Conservation (phyloP, 2,797 vertebrate genomes). For the Alcedo atthis region DNA sequence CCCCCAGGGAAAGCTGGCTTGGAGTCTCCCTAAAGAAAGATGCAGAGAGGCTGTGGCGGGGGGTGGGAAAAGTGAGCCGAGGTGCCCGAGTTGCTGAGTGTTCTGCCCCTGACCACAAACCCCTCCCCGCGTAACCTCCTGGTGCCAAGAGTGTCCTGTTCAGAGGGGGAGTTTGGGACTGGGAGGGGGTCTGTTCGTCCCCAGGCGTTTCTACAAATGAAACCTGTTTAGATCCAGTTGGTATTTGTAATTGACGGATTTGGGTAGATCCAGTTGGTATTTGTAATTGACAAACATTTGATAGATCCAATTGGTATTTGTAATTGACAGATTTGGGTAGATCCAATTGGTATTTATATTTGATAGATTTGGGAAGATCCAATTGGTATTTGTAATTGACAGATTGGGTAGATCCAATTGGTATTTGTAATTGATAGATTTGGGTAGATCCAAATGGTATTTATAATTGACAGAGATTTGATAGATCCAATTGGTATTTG, state of each 20-base stretch:
- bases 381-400: too few relatives aligned
- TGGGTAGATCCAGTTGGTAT: too few relatives aligned
- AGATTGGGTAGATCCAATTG: too few relatives aligned
- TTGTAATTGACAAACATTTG: too few relatives aligned
- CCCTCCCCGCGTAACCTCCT: background rate
- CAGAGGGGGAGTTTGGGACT: background rate
- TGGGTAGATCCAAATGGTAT: too few relatives aligned
- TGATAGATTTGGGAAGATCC: too few relatives aligned
- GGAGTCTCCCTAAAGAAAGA: background rate
- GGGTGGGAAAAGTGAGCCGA: background rate
- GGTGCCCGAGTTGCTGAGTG: rapidly evolving
- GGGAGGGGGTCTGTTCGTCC: background rate
- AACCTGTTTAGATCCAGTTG: background rate
- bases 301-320: too few relatives aligned
- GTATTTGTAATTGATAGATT: too few relatives aligned
- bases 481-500: background rate
- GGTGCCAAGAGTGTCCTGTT: background rate
- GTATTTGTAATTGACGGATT: background rate
- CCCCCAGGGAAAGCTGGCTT: background rate
- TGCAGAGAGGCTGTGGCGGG: background rate
- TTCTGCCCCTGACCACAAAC: background rate
- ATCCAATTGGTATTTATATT: too few relatives aligned
- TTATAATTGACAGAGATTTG: background rate
- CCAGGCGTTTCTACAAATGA: background rate
- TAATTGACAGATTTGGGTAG: too few relatives aligned